Evolutionary conservation across 2,888 invertebrate species (phyloP), one percentile per base, ranked within the genome.

Genomic region (Andrena bicolor): DNA sequence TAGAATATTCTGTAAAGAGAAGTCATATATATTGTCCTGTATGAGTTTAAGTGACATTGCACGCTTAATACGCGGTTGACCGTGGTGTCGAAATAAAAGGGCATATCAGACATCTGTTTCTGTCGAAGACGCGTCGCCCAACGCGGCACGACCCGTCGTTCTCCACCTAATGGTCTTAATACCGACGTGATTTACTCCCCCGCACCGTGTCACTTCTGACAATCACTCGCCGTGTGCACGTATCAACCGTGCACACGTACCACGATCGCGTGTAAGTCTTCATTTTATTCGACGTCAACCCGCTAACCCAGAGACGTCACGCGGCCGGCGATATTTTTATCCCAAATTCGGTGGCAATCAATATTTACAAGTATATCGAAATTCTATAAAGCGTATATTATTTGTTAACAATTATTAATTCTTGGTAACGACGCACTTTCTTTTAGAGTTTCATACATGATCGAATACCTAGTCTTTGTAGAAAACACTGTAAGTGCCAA

Each of bases 111-210:
- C 74, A 76, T 79, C 71, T 74, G 87, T 76, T 66, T 79, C 69
- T 72, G 71, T 64, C 76, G 60, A 80, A 83, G 82, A 76, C 69
- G 80, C 61, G 72, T 80, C 61, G 74, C 76, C 79, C 49, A 68
- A 78, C 60, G 71, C 65, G 60, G 28, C 61, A 66, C 76, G 68
- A 35, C 56, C 68, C 74, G 78, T 80, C 76, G 83, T 81, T 85
- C 76, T 80, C 75, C 85, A 82, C 87, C 87, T 90, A 89, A 91
- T 91, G 89, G 89, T 88, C 86, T 88, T 90, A 91, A 91, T 89
- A 86, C 86, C 88, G 85, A 80, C 88, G 89, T 89, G 89, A 91
- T 91, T 91, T 91, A 90, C 89, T 90, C 86, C 87, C 84, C 82
- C 83, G 77, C 78, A 70, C 66, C 79, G 69, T 83, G 74, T 82